A percentile compares a stretch with the other conserved stretches of the same genome.
These are phyloP conservation scores for Etheostoma perlongum DNA, from an alignment of 2,797 vertebrate species.

Conservation along the genomic window DNA sequence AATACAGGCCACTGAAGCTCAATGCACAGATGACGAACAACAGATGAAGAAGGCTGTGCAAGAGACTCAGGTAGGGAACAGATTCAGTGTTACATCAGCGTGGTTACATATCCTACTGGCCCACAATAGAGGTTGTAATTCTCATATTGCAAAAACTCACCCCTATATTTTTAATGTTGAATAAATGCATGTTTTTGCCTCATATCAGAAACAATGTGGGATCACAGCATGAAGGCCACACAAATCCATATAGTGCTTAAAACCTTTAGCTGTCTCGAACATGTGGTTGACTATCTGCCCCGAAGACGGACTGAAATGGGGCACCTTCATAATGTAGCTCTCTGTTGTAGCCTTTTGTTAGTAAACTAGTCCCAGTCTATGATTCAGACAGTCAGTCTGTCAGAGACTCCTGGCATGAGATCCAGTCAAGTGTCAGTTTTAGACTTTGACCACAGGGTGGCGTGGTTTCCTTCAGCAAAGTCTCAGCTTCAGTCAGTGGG, in stretches of 20 bases:
- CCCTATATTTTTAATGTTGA: slow-evolving; percentile 11
- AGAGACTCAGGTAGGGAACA: not conserved
- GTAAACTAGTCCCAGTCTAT: slow-evolving; percentile 83
- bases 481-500: slow-evolving; percentile 50
- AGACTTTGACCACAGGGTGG: slow-evolving; percentile 64
- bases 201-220: not conserved
- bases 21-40: not conserved
- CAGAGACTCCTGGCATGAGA: not conserved
- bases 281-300: slow-evolving; percentile 16
- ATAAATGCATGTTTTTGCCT: slow-evolving; percentile 5
- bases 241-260: slow-evolving; percentile 1
- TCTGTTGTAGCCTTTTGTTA: slow-evolving; percentile 69
- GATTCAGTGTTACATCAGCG: slow-evolving; percentile 9
- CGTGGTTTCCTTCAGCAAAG: slow-evolving; percentile 53
- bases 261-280: slow-evolving; percentile 2
- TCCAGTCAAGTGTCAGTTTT: slow-evolving; percentile 54
- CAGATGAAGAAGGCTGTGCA: not conserved
- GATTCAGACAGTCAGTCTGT: slow-evolving; percentile 61
- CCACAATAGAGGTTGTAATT: slow-evolving; percentile 12
- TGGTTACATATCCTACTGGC: slow-evolving; percentile 5
- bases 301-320: not conserved
- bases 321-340: slow-evolving; percentile 20
- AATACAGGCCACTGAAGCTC: slow-evolving; percentile 10
- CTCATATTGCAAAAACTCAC: slow-evolving; percentile 8
- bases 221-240: not conserved